Base-by-base conservation (phyloP, 2,113 vertebrate genomes). In the Diphyllodes magnificus region DNA sequence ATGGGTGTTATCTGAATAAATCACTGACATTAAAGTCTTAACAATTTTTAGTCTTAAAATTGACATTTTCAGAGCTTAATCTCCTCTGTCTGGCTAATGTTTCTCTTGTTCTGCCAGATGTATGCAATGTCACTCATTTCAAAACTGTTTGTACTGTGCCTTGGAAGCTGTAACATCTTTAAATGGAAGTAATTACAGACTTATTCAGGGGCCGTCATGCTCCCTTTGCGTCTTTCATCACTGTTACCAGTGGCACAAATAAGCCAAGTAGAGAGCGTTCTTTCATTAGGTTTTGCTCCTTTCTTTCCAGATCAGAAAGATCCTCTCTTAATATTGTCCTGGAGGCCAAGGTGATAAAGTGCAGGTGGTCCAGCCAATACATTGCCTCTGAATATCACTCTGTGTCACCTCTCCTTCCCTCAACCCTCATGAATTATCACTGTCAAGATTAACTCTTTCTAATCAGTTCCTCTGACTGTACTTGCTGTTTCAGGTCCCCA, bases 11-110 rank as follows among this genome's bases (percentile, higher is more conserved):
- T 78, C 64, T 59, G 80, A 95, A 95, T 88, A 94, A 93, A 94
- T 92, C 85, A 88, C 30, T 92, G 82, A 71, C 63, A 80, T 90
- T 94, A 88, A 86, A 80, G 42, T 73, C 66, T 95, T 83, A 95
- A 85, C 92, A 45, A 56, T 82, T 91, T 93, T 83, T 51, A 61
- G 27, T 86, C 60, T 68, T 27, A 92, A 90, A 94, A 69, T 10
- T 77, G 54, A 68, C 68, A 78, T 93, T 95, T 97, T 88, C 40
- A 84, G 83, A 91, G 30, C 15, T 84, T 88, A 75, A 56, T 51
- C 68, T 89, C 19, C 56, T 40, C 69, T 93, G 42, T 76, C 39
- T 90, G 56, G 42, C 35, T 92, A 88, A 70, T 23, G n/a, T 80
- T 91, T 59, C 1, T 0, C 73, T 90, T 69, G 17, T 83, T 87